Evolutionary conservation across 1,140 invertebrate genomes (phyloP).

Genomic region (Chelonus insularis): DNA sequence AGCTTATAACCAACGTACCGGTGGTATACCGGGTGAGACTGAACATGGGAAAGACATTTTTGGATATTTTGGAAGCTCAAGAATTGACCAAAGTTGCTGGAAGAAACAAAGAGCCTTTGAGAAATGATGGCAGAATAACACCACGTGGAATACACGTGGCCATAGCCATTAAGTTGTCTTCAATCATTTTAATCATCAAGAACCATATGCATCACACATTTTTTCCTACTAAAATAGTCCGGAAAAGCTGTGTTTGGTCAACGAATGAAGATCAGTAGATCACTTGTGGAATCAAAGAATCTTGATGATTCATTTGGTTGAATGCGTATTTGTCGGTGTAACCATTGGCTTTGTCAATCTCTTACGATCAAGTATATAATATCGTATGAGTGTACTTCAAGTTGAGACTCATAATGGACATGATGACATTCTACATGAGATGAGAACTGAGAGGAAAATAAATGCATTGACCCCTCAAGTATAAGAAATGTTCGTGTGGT

Average conservation of each 20-base stretch:
- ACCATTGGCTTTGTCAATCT: not conserved
- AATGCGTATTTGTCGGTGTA: not conserved
- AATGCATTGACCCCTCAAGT: conserved; percentile 23
- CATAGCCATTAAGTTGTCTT: not conserved
- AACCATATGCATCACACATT: not conserved
- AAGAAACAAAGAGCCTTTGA: conserved; percentile 1
- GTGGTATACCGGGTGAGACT: conserved; percentile 31
- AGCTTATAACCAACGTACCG: conserved; percentile 21
- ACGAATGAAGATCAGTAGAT: no score
- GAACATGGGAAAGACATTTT: not conserved
- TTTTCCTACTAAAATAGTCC: no score
- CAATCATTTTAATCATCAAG: not conserved
- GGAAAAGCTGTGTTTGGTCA: no score
- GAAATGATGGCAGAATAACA: not conserved
- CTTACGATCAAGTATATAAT: conserved; percentile 9
- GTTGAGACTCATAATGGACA: not conserved
- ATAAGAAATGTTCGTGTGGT: not conserved
- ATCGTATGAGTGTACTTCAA: not conserved
- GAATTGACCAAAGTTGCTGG: not conserved
- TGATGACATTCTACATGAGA: not conserved
- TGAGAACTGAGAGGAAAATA: conserved; percentile 13
- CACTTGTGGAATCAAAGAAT: not conserved
- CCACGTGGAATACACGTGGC: conserved; percentile 33
- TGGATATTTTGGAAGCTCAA: not conserved
- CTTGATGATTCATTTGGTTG: not conserved